phyloP scores from a whole-genome alignment of 2,113 vertebrate species.

The Amblyornis subalaris region DNA sequence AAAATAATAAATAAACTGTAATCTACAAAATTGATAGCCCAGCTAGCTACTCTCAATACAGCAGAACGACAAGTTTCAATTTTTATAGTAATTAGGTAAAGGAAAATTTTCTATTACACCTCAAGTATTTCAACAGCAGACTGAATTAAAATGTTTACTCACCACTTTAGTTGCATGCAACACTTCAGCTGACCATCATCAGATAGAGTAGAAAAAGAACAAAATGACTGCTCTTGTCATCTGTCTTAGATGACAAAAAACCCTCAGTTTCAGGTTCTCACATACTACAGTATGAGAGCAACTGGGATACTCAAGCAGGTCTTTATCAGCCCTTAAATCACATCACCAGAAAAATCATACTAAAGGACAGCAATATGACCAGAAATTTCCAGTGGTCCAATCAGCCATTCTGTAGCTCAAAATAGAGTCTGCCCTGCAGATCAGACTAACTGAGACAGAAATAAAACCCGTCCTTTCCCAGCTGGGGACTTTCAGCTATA shows the following conservation, averaged over 20 bases:
- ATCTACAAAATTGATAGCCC: not conserved
- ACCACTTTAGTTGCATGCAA: not conserved
- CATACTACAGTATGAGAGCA: not conserved
- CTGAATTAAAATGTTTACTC: not conserved
- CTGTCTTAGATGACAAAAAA: not conserved
- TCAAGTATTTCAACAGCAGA: not conserved
- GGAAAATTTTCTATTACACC: not conserved
- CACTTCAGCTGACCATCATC: not conserved
- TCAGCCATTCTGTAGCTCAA: not conserved
- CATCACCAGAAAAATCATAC: not conserved
- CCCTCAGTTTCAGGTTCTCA: not conserved
- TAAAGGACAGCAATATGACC: not conserved
- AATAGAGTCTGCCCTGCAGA: not conserved
- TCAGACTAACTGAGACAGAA: not conserved
- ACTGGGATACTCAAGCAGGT: not conserved
- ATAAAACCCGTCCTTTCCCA: not conserved
- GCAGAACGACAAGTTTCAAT: not conserved
- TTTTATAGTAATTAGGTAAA: not conserved
- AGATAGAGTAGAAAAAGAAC: not conserved
- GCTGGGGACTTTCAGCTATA: not conserved
- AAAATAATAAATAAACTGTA: not conserved
- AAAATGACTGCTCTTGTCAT: not conserved
- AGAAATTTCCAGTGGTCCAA: not conserved
- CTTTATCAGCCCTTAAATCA: not conserved
- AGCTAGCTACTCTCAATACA: not conserved